Evolutionary conservation across 2,113 vertebrate genomes (phyloP).

Genomic region (Elachura formosa): DNA sequence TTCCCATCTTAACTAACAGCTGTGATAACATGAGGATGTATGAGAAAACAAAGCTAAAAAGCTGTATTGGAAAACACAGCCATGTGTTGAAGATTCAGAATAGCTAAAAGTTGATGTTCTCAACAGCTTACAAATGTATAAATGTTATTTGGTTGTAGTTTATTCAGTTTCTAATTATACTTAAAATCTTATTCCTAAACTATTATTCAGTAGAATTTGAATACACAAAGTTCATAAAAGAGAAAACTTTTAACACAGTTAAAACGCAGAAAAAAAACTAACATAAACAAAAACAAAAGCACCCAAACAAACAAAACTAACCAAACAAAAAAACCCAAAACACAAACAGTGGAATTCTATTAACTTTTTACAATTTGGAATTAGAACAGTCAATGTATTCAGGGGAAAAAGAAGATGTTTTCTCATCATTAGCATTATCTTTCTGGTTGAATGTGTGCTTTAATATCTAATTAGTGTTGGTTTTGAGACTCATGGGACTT

Average conservation of each 20-base stretch:
- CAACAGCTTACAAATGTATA: background rate
- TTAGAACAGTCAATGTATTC: background rate
- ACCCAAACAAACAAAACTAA: background rate
- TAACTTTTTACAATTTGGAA: background rate
- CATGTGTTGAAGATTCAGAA: background rate
- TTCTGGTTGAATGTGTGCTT: slow-evolving; percentile 22
- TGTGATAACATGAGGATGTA: background rate
- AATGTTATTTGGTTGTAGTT: background rate
- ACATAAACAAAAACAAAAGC: background rate
- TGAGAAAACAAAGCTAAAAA: background rate
- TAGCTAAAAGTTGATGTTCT: background rate
- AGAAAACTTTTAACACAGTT: accelerated
- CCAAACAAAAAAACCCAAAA: background rate
- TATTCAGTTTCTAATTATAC: background rate
- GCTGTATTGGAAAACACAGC: too few relatives aligned
- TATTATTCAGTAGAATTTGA: background rate
- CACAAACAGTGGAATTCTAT: background rate
- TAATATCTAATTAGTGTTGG: slow-evolving; percentile 16
- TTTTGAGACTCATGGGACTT: background rate
- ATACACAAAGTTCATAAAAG: background rate
- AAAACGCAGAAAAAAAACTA: background rate
- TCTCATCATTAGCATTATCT: background rate
- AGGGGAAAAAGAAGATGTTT: background rate
- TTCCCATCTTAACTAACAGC: background rate
- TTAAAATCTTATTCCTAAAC: background rate